phyloP scores from a whole-genome alignment of 1,140 invertebrate species.

The Rhyzopertha dominica region DNA sequence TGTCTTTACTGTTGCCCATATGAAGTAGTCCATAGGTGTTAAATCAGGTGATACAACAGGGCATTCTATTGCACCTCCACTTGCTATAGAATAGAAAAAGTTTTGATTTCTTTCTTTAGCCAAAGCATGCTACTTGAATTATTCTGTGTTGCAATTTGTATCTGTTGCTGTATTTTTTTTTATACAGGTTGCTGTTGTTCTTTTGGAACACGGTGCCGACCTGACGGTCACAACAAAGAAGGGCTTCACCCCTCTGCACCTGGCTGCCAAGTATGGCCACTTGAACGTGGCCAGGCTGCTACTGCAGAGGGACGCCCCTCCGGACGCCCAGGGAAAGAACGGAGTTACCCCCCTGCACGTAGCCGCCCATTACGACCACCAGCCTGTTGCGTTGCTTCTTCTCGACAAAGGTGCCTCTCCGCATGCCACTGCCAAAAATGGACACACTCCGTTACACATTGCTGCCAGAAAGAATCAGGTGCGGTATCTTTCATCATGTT shows the following conservation, averaged over 20 bases:
- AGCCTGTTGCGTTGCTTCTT: conserved; percentile 83
- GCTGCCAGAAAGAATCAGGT: conserved; percentile 97
- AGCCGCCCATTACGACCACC: conserved; percentile 96
- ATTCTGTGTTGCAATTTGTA: no score
- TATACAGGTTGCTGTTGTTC: conserved; percentile 78
- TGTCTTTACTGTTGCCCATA: no score
- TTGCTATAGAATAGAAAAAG: no score
- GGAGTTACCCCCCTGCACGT: conserved; percentile 97
- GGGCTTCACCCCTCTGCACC: conserved; percentile 95
- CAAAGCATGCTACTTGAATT: no score
- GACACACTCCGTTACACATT: conserved; percentile 96
- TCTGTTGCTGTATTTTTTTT: no score
- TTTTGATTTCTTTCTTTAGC: no score
- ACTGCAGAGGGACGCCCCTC: conserved; percentile 77
- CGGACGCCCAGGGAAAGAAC: conserved; percentile 96
- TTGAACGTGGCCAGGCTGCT: conserved; percentile 86
- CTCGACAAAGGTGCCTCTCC: conserved; percentile 93
- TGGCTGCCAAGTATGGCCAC: conserved; percentile 96
- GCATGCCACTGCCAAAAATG: conserved; percentile 95
- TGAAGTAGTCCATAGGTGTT: no score
- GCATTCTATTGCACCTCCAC: no score
- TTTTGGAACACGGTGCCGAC: conserved; percentile 91
- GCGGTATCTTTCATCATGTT: no score
- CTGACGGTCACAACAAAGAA: conserved; percentile 89
- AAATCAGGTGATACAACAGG: no score